phyloP scores from a whole-genome alignment of 2,113 vertebrate genomes.

The Macrotis lagotis region DNA sequence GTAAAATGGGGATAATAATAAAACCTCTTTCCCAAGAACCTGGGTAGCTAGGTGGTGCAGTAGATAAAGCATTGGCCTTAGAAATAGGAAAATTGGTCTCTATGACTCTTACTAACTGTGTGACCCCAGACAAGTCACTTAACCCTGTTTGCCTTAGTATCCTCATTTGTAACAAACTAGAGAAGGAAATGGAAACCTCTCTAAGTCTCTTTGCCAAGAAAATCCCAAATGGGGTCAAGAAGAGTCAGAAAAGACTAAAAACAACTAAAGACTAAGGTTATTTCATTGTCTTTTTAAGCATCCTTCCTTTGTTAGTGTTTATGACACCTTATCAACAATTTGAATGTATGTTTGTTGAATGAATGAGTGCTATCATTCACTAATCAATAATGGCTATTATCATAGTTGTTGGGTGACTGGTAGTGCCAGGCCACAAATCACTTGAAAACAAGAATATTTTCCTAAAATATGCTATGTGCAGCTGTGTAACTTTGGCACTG shows the following conservation, averaged over 20 bases:
- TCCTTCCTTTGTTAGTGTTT: neutral
- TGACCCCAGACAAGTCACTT: too few relatives aligned
- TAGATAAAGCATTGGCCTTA: too few relatives aligned
- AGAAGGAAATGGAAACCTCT: neutral
- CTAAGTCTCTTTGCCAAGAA: neutral
- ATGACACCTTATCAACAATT: neutral
- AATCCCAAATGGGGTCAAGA: neutral
- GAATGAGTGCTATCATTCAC: neutral
- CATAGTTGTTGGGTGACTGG: neutral
- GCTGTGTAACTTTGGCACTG: neutral
- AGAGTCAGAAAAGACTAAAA: neutral
- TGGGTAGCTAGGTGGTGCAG: too few relatives aligned
- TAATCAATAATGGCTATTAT: neutral
- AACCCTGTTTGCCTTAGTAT: too few relatives aligned
- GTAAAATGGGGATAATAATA: too few relatives aligned
- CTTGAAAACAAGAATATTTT: neutral
- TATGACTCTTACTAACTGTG: too few relatives aligned
- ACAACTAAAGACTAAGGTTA: neutral
- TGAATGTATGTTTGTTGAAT: conserved; percentile 1
- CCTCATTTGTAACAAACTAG: neutral
- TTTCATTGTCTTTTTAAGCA: neutral
- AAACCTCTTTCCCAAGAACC: too few relatives aligned
- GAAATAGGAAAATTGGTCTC: too few relatives aligned
- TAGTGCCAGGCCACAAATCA: neutral
- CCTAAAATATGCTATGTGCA: neutral